Conservation (phyloP, 2,113 vertebrate species). For the Forbesichthys papilliferus region DNA sequence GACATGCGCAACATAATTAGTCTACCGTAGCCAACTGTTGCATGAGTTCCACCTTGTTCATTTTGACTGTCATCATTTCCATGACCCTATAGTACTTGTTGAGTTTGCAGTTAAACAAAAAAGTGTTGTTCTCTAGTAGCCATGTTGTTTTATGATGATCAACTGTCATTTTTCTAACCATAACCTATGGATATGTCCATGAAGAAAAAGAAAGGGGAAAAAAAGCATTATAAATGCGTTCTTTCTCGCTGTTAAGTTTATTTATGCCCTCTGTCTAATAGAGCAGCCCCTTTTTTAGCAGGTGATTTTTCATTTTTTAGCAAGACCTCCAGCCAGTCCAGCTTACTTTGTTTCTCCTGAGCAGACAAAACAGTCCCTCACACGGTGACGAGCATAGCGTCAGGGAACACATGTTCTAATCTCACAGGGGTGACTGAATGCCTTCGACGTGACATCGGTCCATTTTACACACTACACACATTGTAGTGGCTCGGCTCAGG, state of each 20-base stretch:
- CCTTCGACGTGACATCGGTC: constrained; percentile 75
- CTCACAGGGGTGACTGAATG: constrained; percentile 72
- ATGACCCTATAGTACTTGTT: no score
- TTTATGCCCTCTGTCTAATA: not conserved
- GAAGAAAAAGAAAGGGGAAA: not conserved
- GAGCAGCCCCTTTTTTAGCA: not conserved
- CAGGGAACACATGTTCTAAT: constrained; percentile 68
- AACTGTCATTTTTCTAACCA: not conserved
- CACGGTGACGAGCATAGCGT: constrained; percentile 50
- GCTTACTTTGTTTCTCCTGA: constrained; percentile 20
- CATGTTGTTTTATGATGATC: not conserved
- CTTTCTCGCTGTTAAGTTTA: not conserved
- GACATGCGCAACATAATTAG: no score
- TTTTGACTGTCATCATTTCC: no score
- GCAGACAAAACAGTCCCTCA: constrained; percentile 24
- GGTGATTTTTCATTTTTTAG: constrained; percentile 20
- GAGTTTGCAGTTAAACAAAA: no score
- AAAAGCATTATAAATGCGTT: not conserved
- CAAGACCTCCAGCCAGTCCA: constrained; percentile 27
- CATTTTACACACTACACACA: constrained; percentile 67
- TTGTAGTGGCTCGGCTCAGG: constrained; percentile 59
- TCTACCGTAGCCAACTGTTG: no score
- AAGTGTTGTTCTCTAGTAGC: not conserved
- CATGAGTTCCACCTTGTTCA: no score
- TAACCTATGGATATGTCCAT: no score